phyloP scores from a whole-genome alignment of 2,888 invertebrate species.

The Synanthedon formicaeformis region DNA sequence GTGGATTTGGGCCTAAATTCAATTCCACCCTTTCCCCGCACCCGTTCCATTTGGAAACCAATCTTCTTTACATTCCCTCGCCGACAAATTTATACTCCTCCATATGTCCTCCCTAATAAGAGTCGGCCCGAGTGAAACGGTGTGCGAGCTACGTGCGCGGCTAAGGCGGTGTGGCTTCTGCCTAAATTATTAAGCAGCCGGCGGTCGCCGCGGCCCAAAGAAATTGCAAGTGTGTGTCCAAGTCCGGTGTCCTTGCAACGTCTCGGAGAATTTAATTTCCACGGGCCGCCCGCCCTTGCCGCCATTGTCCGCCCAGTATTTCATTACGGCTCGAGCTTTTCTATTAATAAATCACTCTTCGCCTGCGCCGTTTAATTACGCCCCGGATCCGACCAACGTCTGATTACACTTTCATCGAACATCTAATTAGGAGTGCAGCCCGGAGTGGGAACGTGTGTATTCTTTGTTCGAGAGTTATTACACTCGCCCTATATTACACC shows the following conservation, averaged over 20 bases:
- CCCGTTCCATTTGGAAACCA: slow-evolving; percentile 58
- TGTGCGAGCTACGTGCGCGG: slow-evolving; percentile 9
- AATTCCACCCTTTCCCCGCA: slow-evolving; percentile 58
- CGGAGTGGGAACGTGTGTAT: slow-evolving; percentile 49
- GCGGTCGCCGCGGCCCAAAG: slow-evolving; percentile 38
- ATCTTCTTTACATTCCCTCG: slow-evolving; percentile 67
- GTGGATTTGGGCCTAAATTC: slow-evolving; percentile 62
- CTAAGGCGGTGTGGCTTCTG: slow-evolving; percentile 17
- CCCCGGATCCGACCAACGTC: slow-evolving; percentile 63
- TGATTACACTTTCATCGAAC: slow-evolving; percentile 71
- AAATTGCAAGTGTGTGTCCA: slow-evolving; percentile 43
- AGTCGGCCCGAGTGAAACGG: slow-evolving; percentile 16
- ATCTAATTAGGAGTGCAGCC: slow-evolving; percentile 68
- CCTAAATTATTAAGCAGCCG: slow-evolving; percentile 52
- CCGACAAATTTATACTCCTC: slow-evolving; percentile 66
- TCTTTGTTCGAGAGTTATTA: slow-evolving; percentile 59
- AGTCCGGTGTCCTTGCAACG: slow-evolving; percentile 32
- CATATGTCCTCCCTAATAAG: slow-evolving; percentile 53
- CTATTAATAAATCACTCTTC: slow-evolving; percentile 72
- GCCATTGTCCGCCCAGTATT: slow-evolving; percentile 69
- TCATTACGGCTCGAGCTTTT: slow-evolving; percentile 69
- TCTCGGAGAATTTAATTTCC: slow-evolving; percentile 67
- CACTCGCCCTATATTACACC: slow-evolving; percentile 49
- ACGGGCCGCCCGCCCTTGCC: slow-evolving; percentile 54
- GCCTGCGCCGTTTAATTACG: slow-evolving; percentile 68